phyloP scores from a whole-genome alignment of 2,113 vertebrate genomes.

The Podocnemis expansa region DNA sequence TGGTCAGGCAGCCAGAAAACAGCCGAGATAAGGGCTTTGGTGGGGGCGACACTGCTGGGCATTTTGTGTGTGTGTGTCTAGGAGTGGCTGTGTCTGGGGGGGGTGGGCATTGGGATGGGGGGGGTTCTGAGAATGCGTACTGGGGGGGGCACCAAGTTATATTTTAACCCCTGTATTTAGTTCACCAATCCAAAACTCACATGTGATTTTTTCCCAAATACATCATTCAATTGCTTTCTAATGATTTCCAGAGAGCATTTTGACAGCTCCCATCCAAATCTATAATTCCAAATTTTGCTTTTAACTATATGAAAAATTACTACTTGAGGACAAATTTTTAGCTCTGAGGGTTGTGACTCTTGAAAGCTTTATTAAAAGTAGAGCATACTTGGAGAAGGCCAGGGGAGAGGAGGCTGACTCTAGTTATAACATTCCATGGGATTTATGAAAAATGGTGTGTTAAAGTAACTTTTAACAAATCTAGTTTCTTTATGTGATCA shows the following conservation, averaged over 20 bases:
- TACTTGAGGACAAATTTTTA: neutral
- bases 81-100: too few relatives aligned
- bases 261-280: neutral
- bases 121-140: too few relatives aligned
- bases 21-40: too few relatives aligned
- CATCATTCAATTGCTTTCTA: neutral
- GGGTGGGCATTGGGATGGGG: too few relatives aligned
- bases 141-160: too few relatives aligned
- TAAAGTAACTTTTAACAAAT: slow-evolving; percentile 37
- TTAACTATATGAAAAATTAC: neutral
- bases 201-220: neutral
- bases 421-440: neutral
- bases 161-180: too few relatives aligned
- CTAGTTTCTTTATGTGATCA: slow-evolving; percentile 12
- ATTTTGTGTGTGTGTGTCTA: too few relatives aligned
- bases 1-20: too few relatives aligned
- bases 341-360: neutral
- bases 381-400: neutral
- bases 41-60: too few relatives aligned
- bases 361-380: slow-evolving; percentile 8
- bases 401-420: neutral
- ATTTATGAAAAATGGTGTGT: slow-evolving; percentile 24
- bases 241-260: neutral
- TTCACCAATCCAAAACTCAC: neutral
- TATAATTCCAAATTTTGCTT: neutral